Conservation (phyloP, 2,797 vertebrate species). For the Corythornis leucogaster region DNA sequence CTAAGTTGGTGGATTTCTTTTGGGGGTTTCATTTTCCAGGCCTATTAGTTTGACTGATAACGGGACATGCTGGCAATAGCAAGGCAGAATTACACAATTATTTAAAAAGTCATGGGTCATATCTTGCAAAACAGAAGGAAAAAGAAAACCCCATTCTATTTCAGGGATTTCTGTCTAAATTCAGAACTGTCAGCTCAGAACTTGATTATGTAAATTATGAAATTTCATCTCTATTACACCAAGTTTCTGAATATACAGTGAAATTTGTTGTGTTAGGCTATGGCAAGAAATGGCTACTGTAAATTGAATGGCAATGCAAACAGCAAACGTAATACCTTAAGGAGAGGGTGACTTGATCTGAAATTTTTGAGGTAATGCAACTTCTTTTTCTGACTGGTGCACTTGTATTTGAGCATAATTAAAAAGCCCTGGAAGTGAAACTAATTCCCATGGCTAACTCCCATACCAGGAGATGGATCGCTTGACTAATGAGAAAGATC, state of each 20-base stretch:
- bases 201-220: neutral
- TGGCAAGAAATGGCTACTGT: neutral
- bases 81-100: conserved; percentile 11
- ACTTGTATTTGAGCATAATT: neutral
- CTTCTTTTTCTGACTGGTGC: neutral
- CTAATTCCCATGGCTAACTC: conserved; percentile 23
- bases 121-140: neutral
- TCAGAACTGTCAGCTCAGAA: neutral
- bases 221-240: neutral
- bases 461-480: neutral
- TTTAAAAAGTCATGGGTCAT: neutral
- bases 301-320: conserved; percentile 2
- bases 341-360: neutral
- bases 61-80: neutral
- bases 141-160: neutral
- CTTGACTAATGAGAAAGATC: neutral
- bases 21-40: conserved; percentile 55
- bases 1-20: conserved; percentile 64
- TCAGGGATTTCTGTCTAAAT: neutral
- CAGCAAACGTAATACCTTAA: neutral
- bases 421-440: conserved; percentile 42
- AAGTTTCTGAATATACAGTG: neutral
- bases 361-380: neutral
- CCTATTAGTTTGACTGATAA: conserved; percentile 61
- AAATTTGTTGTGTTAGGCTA: neutral